These are phyloP conservation scores for Chaenocephalus aceratus DNA, from an alignment of 2,113 vertebrate genomes.

Conservation along the genomic window DNA sequence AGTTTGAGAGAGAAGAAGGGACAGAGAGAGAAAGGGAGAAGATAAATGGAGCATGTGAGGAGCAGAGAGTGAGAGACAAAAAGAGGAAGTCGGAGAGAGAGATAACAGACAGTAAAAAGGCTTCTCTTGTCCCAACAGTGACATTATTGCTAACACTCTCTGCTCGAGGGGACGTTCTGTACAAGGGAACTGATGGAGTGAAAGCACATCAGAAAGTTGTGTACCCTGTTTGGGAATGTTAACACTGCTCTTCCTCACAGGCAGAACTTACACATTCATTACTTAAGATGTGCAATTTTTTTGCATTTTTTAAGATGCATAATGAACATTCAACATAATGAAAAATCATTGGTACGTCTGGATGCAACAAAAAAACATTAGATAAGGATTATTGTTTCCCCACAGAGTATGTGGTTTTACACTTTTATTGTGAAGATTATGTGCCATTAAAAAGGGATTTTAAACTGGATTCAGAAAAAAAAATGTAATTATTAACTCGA, in stretches of 20 bases:
- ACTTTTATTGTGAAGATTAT: conserved; percentile 4
- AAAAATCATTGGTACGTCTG: background rate
- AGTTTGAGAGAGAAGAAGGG: conserved; percentile 37
- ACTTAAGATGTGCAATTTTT: conserved; percentile 1
- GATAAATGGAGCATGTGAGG: conserved; percentile 35
- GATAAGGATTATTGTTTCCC: background rate
- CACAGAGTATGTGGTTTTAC: conserved; percentile 1
- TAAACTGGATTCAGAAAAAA: background rate
- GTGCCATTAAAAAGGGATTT: background rate
- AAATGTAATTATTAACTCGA: background rate
- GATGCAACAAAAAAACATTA: background rate
- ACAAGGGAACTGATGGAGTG: conserved; percentile 49
- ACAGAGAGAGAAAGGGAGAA: conserved; percentile 6
- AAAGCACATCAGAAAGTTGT: conserved; percentile 43
- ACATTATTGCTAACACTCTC: conserved; percentile 34
- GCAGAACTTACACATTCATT: conserved; percentile 14
- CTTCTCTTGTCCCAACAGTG: conserved; percentile 39
- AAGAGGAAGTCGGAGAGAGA: conserved; percentile 1
- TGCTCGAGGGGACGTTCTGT: conserved; percentile 51
- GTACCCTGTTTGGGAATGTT: conserved; percentile 13
- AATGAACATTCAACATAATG: background rate
- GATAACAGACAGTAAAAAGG: conserved; percentile 43
- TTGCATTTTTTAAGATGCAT: background rate
- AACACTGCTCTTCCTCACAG: background rate
- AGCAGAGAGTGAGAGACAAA: conserved; percentile 10